Evolutionary conservation across 2,888 invertebrate genomes (phyloP).

Genomic region (Scaptomyza cyrtandrae): DNA sequence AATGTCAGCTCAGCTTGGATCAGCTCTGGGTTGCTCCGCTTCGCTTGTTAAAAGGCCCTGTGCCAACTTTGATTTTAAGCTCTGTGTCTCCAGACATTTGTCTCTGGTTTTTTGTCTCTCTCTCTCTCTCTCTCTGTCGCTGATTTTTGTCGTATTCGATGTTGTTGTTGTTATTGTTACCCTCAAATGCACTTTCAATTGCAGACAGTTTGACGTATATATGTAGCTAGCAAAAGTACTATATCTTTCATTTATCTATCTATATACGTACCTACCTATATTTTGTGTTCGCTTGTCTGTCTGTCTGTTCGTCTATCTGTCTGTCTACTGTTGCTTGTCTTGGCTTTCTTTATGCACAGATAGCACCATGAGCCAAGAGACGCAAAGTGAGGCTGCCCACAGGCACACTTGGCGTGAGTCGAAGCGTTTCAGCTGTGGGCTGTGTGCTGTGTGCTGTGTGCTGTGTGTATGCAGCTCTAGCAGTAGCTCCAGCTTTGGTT

Average conservation of each 20-base stretch:
- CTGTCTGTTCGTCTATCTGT: conserved; percentile 13
- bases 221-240: conserved; percentile 66
- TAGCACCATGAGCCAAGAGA: conserved; percentile 37
- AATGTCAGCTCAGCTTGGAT: conserved; percentile 70
- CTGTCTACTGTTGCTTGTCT: conserved; percentile 41
- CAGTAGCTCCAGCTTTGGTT: conserved; percentile 26
- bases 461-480: conserved; percentile 45
- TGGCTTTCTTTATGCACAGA: conserved; percentile 66
- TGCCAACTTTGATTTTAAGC: conserved; percentile 74
- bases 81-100: conserved; percentile 73
- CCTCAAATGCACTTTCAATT: conserved; percentile 78
- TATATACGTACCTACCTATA: conserved; percentile 53
- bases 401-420: conserved; percentile 72
- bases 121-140: conserved; percentile 17
- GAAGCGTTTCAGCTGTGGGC: conserved; percentile 66
- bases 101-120: conserved; percentile 41
- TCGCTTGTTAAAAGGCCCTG: conserved; percentile 71
- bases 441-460: conserved; percentile 65
- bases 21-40: conserved; percentile 55
- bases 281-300: conserved; percentile 25
- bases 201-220: conserved; percentile 76
- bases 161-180: conserved; percentile 52
- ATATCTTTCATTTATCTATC: conserved; percentile 77
- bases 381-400: conserved; percentile 63
- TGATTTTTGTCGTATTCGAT: conserved; percentile 35